Base-by-base conservation (phyloP, 2,888 invertebrate genomes). In the Chrysolina haemoptera region DNA sequence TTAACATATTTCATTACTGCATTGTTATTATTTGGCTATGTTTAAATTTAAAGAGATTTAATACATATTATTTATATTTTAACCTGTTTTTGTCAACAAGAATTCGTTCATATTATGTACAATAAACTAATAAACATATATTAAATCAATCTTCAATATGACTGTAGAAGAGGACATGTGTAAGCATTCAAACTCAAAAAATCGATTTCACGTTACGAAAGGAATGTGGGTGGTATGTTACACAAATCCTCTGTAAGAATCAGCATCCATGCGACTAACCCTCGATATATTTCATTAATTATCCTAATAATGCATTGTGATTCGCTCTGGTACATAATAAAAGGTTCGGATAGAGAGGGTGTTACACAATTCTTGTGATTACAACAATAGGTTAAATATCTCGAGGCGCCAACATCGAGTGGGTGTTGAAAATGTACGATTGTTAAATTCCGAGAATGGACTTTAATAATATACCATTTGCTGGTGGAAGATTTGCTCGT, bases 321-420 rank as follows among this genome's bases (percentile, higher is more conserved):
- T 68, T 80, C 73, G 76, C 75, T 80, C 76, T 77, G 76, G 77
- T 78, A 46, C 68, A 73, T 80, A 81, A 81, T 80, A 78, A 79
- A 80, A 80, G 81, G 80, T 80, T 80, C 69, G 70, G 76, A 73
- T 76, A 76, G 70, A 76, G 79, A 79, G 82, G 82, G 81, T 80
- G 80, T 83, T 83, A 78, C 83, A 82, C 82, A 83, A 83, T 83
- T 74, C 78, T 75, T 79, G 79, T 79, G 82, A 81, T 82, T 83
- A 81, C 82, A 82, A 84, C 84, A 84, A 84, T 84, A 84, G 84
- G 83, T 84, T 84, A 84, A 84, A 84, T 84, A 84, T 81, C 84
- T 83, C 76, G 77, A 79, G 84, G 84, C 84, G 83, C 81, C 83
- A 81, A 80, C 80, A 79, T 71, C 69, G 68, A 75, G 80, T 84